A percentile compares a stretch with the other conserved stretches of the same genome.
phyloP scores from a whole-genome alignment of 2,888 invertebrate species.

The Plemyria rubiginata region DNA sequence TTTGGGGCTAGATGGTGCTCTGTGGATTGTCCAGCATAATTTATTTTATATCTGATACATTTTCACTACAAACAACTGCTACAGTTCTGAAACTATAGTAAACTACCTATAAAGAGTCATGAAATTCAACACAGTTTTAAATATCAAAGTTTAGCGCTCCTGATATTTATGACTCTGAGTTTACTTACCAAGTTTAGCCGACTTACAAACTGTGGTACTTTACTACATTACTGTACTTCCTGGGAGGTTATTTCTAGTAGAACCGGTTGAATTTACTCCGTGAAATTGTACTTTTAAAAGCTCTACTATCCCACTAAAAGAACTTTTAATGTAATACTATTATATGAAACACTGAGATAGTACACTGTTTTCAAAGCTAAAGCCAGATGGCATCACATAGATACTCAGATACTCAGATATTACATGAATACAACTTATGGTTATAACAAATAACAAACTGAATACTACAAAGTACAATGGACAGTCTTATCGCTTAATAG shows the following conservation, averaged over 20 bases:
- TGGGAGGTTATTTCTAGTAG: slow-evolving; percentile 24
- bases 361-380: no score
- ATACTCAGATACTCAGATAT: no score
- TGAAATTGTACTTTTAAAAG: slow-evolving; percentile 11
- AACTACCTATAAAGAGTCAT: slow-evolving; percentile 22
- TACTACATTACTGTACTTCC: slow-evolving; percentile 49
- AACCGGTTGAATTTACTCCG: slow-evolving; percentile 4
- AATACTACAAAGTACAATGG: no score
- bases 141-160: slow-evolving; percentile 38
- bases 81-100: slow-evolving; percentile 13
- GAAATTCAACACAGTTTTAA: slow-evolving; percentile 40
- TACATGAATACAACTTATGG: no score
- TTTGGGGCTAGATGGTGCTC: no score
- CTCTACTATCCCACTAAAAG: background rate
- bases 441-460: no score
- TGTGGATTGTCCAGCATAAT: no score
- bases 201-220: slow-evolving; percentile 48
- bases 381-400: no score
- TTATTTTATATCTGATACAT: no score
- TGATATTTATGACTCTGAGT: slow-evolving; percentile 50
- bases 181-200: slow-evolving; percentile 46
- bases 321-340: no score
- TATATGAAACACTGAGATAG: background rate
- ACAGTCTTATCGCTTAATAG: no score
- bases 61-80: background rate